A percentile compares a stretch with the other conserved stretches of the same genome.
Evolutionary conservation across 2,797 vertebrate species (phyloP).

Genomic region (Hirundo rustica): DNA sequence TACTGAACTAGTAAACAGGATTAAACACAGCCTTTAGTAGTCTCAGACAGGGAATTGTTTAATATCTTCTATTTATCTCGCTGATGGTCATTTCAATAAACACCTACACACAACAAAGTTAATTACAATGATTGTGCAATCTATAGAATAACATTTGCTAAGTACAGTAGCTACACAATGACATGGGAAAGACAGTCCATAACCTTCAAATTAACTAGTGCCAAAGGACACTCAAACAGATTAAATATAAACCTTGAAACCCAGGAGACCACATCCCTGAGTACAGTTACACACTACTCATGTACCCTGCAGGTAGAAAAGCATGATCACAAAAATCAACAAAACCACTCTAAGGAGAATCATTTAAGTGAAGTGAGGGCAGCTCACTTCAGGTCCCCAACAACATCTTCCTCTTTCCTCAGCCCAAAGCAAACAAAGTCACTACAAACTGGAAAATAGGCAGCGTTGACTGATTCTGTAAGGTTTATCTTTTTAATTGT

Average conservation of each 20-base stretch:
- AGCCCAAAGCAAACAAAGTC: background rate
- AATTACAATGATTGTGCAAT: background rate
- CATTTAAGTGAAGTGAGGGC: background rate
- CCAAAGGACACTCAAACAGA: background rate
- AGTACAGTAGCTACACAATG: background rate
- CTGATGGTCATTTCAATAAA: background rate
- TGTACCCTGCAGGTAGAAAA: background rate
- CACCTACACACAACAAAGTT: background rate
- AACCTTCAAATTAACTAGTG: background rate
- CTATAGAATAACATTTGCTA: background rate
- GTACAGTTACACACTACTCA: background rate
- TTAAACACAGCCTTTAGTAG: background rate
- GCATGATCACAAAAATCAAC: background rate
- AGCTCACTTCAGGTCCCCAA: background rate
- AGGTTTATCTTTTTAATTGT: background rate
- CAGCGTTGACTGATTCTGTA: background rate
- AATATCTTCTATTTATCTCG: background rate
- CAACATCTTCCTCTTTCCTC: background rate
- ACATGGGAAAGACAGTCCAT: background rate
- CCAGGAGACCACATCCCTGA: background rate
- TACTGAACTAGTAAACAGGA: background rate
- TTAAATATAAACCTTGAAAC: background rate
- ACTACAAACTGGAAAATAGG: background rate
- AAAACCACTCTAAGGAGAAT: background rate
- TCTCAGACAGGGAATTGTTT: background rate